Conservation (phyloP, 2,113 vertebrate genomes). For the Nansenia antarctica region DNA sequence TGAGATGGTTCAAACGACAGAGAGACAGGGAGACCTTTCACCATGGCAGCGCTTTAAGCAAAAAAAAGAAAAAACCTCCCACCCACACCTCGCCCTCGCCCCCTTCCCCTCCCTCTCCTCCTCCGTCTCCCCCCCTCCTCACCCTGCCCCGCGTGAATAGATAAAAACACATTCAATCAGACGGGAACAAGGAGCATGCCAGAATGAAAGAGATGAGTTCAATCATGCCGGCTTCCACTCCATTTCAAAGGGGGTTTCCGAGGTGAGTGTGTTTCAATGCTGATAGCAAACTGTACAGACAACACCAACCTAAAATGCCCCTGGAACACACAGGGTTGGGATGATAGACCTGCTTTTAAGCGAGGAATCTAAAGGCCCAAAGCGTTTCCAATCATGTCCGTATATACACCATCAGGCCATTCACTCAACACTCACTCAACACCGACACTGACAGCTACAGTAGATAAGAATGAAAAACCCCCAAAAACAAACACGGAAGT, state of each 20-base stretch:
- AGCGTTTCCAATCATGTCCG: too few species aligned
- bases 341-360: neutral
- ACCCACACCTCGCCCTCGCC: neutral
- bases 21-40: slow-evolving; percentile 63
- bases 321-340: neutral
- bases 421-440: too few species aligned
- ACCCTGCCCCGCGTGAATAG: slow-evolving; percentile 20
- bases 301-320: neutral
- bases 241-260: slow-evolving; percentile 44
- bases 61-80: too few species aligned
- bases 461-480: neutral
- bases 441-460: neutral
- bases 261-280: neutral
- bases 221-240: slow-evolving; percentile 49
- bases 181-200: slow-evolving; percentile 39
- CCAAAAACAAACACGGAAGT: neutral
- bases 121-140: slow-evolving; percentile 17
- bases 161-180: slow-evolving; percentile 70
- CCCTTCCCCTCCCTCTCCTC: neutral
- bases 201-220: slow-evolving; percentile 52
- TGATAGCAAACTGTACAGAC: too few species aligned
- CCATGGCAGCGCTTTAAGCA: slow-evolving; percentile 42
- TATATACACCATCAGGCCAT: too few species aligned
- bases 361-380: neutral
- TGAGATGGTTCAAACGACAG: slow-evolving; percentile 58